Conservation (phyloP, 2,797 vertebrate genomes). For the Poeciliopsis infans region DNA sequence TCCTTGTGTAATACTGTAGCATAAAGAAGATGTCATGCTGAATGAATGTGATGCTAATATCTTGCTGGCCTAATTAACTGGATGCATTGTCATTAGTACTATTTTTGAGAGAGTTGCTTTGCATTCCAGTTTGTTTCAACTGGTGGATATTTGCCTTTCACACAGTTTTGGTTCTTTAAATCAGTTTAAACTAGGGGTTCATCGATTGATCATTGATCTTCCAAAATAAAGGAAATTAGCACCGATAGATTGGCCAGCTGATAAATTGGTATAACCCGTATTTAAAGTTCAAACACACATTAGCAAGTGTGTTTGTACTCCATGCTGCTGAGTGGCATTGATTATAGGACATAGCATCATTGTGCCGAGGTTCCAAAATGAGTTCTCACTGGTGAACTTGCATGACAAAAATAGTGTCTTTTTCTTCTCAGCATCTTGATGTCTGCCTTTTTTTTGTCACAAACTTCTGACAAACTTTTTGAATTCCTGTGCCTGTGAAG, state of each 20-base stretch:
- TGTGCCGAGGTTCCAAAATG: too few relatives aligned
- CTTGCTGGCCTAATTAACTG: not conserved
- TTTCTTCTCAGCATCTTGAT: too few relatives aligned
- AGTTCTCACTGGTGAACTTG: too few relatives aligned
- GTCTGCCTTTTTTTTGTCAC: too few relatives aligned
- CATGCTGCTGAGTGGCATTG: not conserved
- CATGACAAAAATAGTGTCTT: too few relatives aligned
- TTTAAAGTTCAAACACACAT: too few relatives aligned
- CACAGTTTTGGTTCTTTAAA: not conserved
- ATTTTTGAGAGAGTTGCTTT: not conserved
- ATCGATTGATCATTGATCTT: too few relatives aligned
- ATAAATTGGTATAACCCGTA: too few relatives aligned
- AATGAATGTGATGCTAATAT: not conserved
- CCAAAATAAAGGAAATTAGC: too few relatives aligned
- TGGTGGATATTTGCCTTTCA: not conserved
- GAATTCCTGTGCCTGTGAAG: too few relatives aligned
- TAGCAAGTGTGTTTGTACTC: not conserved
- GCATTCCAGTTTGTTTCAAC: not conserved
- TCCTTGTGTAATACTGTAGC: not conserved
- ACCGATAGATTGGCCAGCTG: too few relatives aligned
- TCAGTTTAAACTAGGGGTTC: not conserved
- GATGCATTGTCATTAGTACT: not conserved
- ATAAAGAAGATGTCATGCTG: not conserved
- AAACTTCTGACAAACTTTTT: too few relatives aligned
- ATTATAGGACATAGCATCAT: not conserved